A percentile compares a stretch with the other conserved stretches of the same genome.
These are phyloP conservation scores for Varroa destructor DNA, from an alignment of 1,140 invertebrate genomes.

Conservation along the genomic window DNA sequence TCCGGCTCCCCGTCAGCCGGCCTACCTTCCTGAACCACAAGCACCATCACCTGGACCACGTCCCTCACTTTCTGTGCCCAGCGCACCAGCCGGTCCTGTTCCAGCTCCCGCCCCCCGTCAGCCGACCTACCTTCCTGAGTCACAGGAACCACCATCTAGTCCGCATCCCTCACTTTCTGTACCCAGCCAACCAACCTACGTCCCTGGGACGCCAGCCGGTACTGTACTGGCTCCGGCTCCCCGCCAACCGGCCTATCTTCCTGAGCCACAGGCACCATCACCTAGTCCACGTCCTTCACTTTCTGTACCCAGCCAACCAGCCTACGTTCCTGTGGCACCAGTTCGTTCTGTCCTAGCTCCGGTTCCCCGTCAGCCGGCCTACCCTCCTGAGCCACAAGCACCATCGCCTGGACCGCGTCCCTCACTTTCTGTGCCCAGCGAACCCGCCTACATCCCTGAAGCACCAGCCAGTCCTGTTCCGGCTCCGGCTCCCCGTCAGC, in stretches of 20 bases:
- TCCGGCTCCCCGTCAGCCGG: conserved; percentile 5
- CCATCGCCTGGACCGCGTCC: background rate
- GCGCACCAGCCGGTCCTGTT: background rate
- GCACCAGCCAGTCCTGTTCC: background rate
- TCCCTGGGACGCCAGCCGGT: no score
- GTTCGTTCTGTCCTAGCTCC: background rate
- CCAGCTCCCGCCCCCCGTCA: background rate
- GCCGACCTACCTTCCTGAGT: background rate
- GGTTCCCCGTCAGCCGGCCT: background rate
- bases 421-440: background rate
- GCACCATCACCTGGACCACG: background rate
- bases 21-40: no score
- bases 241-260: conserved; percentile 3
- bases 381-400: no score
- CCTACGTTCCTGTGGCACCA: background rate
- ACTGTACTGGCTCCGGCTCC: background rate
- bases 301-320: background rate
- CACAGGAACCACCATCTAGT: background rate
- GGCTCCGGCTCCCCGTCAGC: background rate
- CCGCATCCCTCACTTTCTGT: background rate
- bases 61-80: background rate
- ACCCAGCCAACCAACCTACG: background rate
- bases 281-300: background rate
- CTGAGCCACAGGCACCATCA: background rate
- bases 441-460: no score